Evolutionary conservation across 2,888 invertebrate genomes (phyloP), one percentile per base, ranked within the genome.

Genomic region (Rhopalosiphum nymphaeae): DNA sequence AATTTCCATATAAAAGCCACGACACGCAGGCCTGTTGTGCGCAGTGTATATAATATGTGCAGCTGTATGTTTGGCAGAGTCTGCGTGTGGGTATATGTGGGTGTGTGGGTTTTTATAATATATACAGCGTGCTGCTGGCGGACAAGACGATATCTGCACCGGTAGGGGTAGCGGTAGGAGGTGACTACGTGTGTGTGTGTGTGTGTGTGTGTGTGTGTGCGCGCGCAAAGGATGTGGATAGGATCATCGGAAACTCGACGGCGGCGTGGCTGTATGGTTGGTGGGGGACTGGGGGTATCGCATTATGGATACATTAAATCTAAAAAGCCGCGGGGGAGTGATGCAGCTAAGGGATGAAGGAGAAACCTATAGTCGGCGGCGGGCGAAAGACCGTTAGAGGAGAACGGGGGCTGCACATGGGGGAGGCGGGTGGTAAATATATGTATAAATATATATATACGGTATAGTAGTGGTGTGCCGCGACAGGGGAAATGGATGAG

Each of bases 291-390:
- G 78, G 85, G 78, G 44, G 88, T 44, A 67, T 93, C 94, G 86
- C 91, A 94, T 94, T 94, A 94, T 86, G 91, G 94, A 94, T 94
- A 94, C 94, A 94, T 94, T 94, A 94, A 94, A 91, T 94, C 94
- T 94, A 94, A 94, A 93, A 94, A 91, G 91, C 94, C 90, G 85
- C 57, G 49, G 67, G 78, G 57, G 53, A 42, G 78, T 11, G 67
- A 67, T 67, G 67, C 67, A 21, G 16, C 16, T 4, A 29, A n/a
- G n/a, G 61, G 21, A 78, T 7, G 78, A 36, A 67, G 78, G 78
- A 53, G 53, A 53, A 53, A 36, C 36, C 78, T 36, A 78, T 13
- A 78, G 78, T 42, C 21, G 9, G 2, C 36, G 25, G 84, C 11
- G 46, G 36, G 44, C 2, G 61, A 36, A 36, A 2, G 36, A 88